phyloP scores from a whole-genome alignment of 2,797 vertebrate species.

The Xyrichtys novacula region DNA sequence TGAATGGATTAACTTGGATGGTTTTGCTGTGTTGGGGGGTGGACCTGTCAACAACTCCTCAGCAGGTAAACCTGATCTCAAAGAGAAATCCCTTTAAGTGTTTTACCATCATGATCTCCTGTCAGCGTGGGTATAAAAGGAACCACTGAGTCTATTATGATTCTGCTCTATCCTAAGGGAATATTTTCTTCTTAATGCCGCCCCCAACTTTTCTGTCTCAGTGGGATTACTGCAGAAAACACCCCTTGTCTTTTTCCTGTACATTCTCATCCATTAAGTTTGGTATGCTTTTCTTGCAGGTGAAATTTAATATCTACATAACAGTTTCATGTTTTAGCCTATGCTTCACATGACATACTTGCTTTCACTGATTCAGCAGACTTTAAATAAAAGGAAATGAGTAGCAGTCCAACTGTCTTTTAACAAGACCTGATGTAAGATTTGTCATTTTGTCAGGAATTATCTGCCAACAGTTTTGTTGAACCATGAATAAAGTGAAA shows the following conservation, averaged over 20 bases:
- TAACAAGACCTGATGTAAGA: background rate
- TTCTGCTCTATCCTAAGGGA: conserved; percentile 21
- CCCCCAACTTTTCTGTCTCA: conserved; percentile 17
- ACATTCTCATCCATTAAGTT: conserved; percentile 30
- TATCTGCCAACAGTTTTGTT: too few relatives aligned
- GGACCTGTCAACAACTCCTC: conserved; percentile 80
- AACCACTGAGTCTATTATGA: conserved; percentile 15
- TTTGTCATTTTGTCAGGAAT: too few relatives aligned
- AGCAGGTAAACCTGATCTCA: conserved; percentile 75
- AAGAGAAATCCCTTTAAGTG: conserved; percentile 5
- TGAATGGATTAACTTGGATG: conserved; percentile 86
- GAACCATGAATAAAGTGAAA: too few relatives aligned
- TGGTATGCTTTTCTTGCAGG: conserved; percentile 35
- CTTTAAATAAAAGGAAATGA: conserved; percentile 30
- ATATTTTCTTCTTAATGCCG: conserved; percentile 17
- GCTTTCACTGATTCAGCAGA: conserved; percentile 34
- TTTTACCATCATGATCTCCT: conserved; percentile 22
- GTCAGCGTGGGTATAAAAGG: conserved; percentile 35
- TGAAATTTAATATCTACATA: conserved; percentile 15
- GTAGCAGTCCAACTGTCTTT: background rate
- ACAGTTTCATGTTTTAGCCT: background rate
- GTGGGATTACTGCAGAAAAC: conserved; percentile 9
- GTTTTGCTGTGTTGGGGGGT: conserved; percentile 84
- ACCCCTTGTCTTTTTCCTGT: conserved; percentile 35
- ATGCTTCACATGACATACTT: conserved; percentile 29